Conservation (phyloP, 2,113 vertebrate genomes). For the Psittacus erithacus region DNA sequence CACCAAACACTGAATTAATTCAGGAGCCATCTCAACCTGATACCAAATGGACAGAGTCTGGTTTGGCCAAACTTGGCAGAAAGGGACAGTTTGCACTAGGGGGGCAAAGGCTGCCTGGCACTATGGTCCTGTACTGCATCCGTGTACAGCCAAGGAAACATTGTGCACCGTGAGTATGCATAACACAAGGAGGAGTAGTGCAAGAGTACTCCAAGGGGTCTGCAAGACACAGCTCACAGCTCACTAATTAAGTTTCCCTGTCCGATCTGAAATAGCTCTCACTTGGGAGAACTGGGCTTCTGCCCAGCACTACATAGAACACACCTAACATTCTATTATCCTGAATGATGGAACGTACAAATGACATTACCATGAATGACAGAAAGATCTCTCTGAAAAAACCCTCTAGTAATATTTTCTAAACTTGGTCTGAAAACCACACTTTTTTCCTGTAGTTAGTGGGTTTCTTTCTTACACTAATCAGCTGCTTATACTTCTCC, state of each 20-base stretch:
- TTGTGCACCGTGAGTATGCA: fast-evolving
- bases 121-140: neutral
- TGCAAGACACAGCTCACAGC: neutral
- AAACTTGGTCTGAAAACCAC: neutral
- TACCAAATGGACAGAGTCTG: fast-evolving
- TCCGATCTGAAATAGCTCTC: neutral
- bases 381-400: neutral
- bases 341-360: neutral
- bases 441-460: neutral
- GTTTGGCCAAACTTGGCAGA: neutral
- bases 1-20: fast-evolving
- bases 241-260: neutral
- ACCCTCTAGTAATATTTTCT: neutral
- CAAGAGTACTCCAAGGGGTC: neutral
- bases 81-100: neutral
- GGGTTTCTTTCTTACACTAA: neutral
- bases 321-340: neutral
- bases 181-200: fast-evolving
- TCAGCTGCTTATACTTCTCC: neutral
- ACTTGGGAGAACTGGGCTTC: neutral
- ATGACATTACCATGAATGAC: neutral
- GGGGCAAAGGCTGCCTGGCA: neutral
- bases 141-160: neutral
- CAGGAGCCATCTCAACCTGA: neutral
- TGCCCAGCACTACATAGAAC: neutral